A percentile compares a stretch with the other conserved stretches of the same genome.
Conservation (phyloP, 1,140 invertebrate genomes). For the Stegodyphus mimosarum region DNA sequence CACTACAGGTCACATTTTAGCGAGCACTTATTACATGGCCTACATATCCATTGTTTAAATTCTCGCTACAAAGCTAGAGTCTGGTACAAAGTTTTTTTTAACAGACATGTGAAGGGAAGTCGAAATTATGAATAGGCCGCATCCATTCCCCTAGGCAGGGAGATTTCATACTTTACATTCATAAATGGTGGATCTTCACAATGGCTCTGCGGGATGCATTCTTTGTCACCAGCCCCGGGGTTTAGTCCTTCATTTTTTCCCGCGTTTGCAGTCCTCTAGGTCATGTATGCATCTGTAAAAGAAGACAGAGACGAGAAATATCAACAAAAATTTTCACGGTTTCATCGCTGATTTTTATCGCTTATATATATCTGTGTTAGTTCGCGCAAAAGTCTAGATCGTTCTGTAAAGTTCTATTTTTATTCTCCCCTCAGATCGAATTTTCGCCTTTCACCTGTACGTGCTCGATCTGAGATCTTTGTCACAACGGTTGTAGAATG, state of each 20-base stretch:
- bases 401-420: conserved; percentile 40
- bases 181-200: conserved; percentile 23
- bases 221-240: background rate
- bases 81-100: background rate
- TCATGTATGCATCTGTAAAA: conserved; percentile 48
- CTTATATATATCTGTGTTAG: conserved; percentile 58
- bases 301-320: conserved; percentile 59
- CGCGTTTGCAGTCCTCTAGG: background rate
- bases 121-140: conserved; percentile 50
- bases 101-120: conserved; percentile 37
- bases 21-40: too few species aligned
- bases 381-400: background rate
- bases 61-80: too few species aligned
- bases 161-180: conserved; percentile 59
- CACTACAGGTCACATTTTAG: too few species aligned
- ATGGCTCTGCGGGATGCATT: conserved; percentile 28
- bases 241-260: background rate
- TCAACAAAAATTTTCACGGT: conserved; percentile 61
- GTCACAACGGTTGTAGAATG: too few species aligned
- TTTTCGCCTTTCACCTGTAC: too few species aligned
- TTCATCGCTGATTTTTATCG: conserved; percentile 61
- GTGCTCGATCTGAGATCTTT: too few species aligned
- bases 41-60: too few species aligned
- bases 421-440: background rate
- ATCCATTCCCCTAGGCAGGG: conserved; percentile 32